These are phyloP conservation scores for Pseudomyrmex dendroicus DNA, from an alignment of 1,140 invertebrate species.

Conservation along the genomic window DNA sequence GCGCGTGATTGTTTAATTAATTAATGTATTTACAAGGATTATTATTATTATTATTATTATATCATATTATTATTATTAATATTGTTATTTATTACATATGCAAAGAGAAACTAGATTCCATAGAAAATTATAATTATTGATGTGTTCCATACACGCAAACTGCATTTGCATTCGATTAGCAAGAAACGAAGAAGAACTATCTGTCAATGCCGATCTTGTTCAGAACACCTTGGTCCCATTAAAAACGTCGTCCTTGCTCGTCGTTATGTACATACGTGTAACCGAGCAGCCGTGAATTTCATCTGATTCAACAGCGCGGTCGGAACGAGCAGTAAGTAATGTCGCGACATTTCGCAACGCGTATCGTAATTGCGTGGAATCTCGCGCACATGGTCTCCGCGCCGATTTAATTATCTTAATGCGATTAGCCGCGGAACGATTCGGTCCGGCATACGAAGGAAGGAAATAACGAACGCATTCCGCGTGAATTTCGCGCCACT, in stretches of 20 bases:
- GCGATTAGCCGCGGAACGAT: conserved; percentile 69
- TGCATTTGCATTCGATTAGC: conserved; percentile 3
- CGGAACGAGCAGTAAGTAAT: conserved; percentile 10
- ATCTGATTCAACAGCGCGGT: neutral
- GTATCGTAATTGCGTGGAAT: conserved; percentile 70
- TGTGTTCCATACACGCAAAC: neutral
- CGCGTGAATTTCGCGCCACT: conserved; percentile 66
- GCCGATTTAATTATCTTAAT: conserved; percentile 76
- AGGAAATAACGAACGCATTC: conserved; percentile 30
- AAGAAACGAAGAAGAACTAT: neutral
- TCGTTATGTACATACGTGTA: conserved; percentile 28
- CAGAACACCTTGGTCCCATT: conserved; percentile 23
- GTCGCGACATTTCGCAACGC: conserved; percentile 24
- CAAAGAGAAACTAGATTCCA: neutral
- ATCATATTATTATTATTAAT: neutral
- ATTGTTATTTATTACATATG: too few relatives aligned
- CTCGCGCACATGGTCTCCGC: conserved; percentile 37
- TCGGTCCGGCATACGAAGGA: conserved; percentile 30
- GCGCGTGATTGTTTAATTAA: neutral
- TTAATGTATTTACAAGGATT: neutral
- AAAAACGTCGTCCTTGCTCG: conserved; percentile 6
- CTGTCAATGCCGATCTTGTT: neutral
- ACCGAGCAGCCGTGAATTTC: conserved; percentile 31
- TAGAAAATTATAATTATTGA: neutral
- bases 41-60: neutral